Base-by-base conservation (phyloP, 2,113 vertebrate genomes). In the Pitta sordida region DNA sequence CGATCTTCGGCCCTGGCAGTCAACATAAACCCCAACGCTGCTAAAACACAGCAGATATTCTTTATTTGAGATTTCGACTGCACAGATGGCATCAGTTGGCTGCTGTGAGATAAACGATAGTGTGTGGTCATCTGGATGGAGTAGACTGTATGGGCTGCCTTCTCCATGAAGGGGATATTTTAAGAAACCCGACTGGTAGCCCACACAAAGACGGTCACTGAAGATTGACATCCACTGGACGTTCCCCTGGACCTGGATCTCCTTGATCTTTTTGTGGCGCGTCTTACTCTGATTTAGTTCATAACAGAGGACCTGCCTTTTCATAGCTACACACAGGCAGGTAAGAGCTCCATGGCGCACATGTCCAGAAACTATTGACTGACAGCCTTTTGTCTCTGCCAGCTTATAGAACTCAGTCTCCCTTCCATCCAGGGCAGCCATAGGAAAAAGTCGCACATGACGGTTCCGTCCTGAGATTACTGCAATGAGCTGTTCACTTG, bases 41-140 rank as follows among this genome's bases (percentile, higher is more conserved):
- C 98, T 99, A 98, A 99, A 99, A 98, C 99, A 99, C 97, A 99
- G 98, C 98, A 99, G 98, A 94, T 99, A 98, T 94, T 99, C 99
- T 95, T 99, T 99, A 97, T 96, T 98, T 95, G 99, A 99, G 93
- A 99, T 99, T 96, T 99, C 99, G 91, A 99, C 99, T 7, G 99
- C 99, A 4, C 99, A 99, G 83, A 99, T 97, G n/a, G 99, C 98
- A 23, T 99, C 99, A 94, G 98, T 98, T 91, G 96, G 96, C 90
- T 99, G 98, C 95, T 99, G 99, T 19, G 97, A 94, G 96, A 99
- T 98, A 97, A 99, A 99, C 11, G 98, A 98, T 56, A 99, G 97
- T 2, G 99, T 99, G 97, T 98, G 99, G 97, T 99, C 99, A 82
- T 99, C 99, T 0, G 97, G 97, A 88, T 99, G 99, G 60, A 99